Base-by-base conservation (phyloP, 2,797 vertebrate genomes). In the Cyclura pinguis region DNA sequence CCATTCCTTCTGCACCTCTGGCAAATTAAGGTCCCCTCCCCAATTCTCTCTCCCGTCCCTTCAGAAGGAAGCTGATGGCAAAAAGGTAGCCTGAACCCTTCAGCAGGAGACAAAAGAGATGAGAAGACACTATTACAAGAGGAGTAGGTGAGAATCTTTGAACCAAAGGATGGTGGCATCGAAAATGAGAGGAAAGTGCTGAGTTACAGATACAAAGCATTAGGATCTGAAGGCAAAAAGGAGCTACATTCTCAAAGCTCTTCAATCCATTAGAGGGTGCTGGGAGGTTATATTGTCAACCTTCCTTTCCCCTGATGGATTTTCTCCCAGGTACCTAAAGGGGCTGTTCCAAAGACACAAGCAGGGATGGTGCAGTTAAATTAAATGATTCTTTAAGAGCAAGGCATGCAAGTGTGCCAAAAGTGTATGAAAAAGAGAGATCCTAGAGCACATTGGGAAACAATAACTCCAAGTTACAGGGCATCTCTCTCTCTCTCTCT, bases 331-430 rank as follows among this genome's bases (percentile, higher is more conserved):
- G 1, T 47, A 81, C 72, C n/a, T 76, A 6, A 76, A 10, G 87
- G 42, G 76, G 18, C 0, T n/a, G 80, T 76, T 0, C 38, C 69
- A 64, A 84, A 87, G 59, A 12, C 82, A 1, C 0, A 0, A 18
- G 87, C 89, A 64, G 0, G 59, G 18, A 69, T 24, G 6, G 0
- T 0, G 0, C 2, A 42, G 52, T 89, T 89, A 89, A 84, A 89
- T 76, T 50, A 89, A 89, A 84, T 35, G 24, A 89, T 89, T 50
- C 18, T 89, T 76, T 76, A 89, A 50, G 35, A 72, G 32, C 69
- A 64, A 50, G 55, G 20, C 84, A 62, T 8, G 52, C 88, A 24
- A 84, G 29, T 27, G 32, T 35, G 80, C 72, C 38, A 38, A 47
- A 84, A 89, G 81, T 50, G 29, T n/a, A 64, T 9, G 27, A 14